Percentiles rank a stretch among this genome's conserved stretches.
Evolutionary conservation across 2,797 vertebrate genomes (phyloP).

Genomic region (Parambassis ranga): DNA sequence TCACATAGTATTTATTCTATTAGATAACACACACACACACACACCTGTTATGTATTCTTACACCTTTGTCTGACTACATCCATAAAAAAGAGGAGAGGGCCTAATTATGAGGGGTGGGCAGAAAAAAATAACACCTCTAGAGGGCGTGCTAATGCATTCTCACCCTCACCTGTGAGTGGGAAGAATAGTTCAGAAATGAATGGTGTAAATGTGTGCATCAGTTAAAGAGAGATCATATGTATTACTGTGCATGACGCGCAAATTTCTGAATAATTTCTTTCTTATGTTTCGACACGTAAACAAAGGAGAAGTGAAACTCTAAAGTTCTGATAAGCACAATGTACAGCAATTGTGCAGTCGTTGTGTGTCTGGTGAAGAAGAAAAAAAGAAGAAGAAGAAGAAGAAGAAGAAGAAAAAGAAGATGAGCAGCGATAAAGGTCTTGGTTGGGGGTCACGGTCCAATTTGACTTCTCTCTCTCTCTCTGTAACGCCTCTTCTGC

Average conservation of each 20-base stretch:
- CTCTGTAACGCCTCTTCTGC: constrained; percentile 1
- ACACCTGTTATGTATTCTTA: too few species aligned
- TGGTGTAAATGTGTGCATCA: not conserved
- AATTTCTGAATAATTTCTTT: too few species aligned
- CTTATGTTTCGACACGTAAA: too few species aligned
- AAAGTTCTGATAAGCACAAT: not conserved
- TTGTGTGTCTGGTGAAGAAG: too few species aligned
- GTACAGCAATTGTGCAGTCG: not conserved
- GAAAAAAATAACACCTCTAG: constrained; percentile 12
- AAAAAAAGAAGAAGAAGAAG: not conserved
- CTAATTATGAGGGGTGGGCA: not conserved
- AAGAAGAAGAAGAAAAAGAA: too few species aligned
- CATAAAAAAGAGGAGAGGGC: not conserved
- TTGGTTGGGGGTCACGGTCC: not conserved
- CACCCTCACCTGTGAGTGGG: not conserved
- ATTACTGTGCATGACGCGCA: too few species aligned
- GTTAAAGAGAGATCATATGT: too few species aligned
- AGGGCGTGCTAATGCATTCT: not conserved
- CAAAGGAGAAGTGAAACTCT: not conserved
- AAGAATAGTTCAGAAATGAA: not conserved
- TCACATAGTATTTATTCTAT: not conserved
- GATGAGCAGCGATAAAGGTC: not conserved
- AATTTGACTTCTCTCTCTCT: not conserved
- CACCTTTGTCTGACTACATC: too few species aligned
- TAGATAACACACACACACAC: too few species aligned